Conservation (phyloP, 2,113 vertebrate genomes). For the Lasiurus cinereus region DNA sequence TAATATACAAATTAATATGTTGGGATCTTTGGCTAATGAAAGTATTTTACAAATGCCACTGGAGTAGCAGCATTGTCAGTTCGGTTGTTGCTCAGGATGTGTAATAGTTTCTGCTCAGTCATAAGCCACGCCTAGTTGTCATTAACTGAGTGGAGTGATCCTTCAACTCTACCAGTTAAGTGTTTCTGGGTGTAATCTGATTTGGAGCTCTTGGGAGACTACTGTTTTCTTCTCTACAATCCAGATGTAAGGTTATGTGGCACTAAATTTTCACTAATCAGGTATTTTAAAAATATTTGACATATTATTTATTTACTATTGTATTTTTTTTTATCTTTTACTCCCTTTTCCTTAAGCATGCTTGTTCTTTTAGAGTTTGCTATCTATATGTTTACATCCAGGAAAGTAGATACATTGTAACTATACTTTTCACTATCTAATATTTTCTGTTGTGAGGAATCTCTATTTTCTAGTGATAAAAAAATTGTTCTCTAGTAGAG, state of each 20-base stretch:
- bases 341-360: slow-evolving; percentile 23
- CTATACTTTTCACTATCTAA: background rate
- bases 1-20: slow-evolving; percentile 75
- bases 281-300: slow-evolving; percentile 70
- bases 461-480: slow-evolving; percentile 16
- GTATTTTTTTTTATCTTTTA: slow-evolving; percentile 37
- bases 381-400: background rate
- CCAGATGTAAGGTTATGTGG: slow-evolving; percentile 53
- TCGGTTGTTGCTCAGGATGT: slow-evolving; percentile 55
- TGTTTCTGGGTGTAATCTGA: background rate
- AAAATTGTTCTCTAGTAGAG: slow-evolving; percentile 36
- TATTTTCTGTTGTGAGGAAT: slow-evolving; percentile 30
- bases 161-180: background rate
- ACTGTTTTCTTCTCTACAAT: slow-evolving; percentile 25
- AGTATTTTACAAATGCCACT: slow-evolving; percentile 70
- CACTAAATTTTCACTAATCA: slow-evolving; percentile 61
- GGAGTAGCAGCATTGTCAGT: background rate
- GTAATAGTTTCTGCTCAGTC: slow-evolving; percentile 78
- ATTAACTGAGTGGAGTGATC: background rate
- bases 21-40: slow-evolving; percentile 71
- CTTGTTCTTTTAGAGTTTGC: slow-evolving; percentile 48
- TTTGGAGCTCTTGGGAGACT: slow-evolving; percentile 59
- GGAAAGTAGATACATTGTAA: slow-evolving; percentile 39
- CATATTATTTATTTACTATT: slow-evolving; percentile 2
- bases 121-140: slow-evolving; percentile 55